Base-by-base conservation (phyloP, 2,888 invertebrate genomes). In the Cephus rjabovi region DNA sequence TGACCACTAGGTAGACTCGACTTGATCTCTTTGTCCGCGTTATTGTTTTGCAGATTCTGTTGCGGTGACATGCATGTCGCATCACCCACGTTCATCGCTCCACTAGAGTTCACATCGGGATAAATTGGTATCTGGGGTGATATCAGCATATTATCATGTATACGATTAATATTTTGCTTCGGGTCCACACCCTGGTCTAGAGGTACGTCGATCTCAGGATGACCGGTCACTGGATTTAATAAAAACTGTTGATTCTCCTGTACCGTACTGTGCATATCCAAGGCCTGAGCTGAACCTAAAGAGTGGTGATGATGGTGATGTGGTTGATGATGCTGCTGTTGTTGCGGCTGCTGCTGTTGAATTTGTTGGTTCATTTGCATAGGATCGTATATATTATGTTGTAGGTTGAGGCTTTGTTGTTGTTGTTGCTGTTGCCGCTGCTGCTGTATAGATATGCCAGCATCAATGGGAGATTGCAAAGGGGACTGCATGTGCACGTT, bases 201-300 rank as follows among this genome's bases (percentile, higher is more conserved):
- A 1, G 91, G 89, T 79, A 91, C 77, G 76, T 90, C 90, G 23
- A 91, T 89, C n/a, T 91, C 91, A 1, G 91, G 86, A 73, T 91
- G 84, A 73, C 87, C 88, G 30, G 89, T 83, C 3, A 88, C 88
- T 0, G 90, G 88, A 79, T 91, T 90, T 0, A 91, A 81, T 30
- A 90, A 80, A 79, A 90, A 90, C 56, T 87, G 90, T 40, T 87
- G 89, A 80, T 86, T 87, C 68, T 90, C 88, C 37, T 88, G 87
- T 6, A 86, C 83, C 0, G 85, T 79, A 75, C 83, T 86, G 35
- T 85, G 85, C 6, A 89, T 83, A 68, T 86, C 87, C 82, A 90
- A 82, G 9, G 85, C 77, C 70, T 88, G 87, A 80, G 84, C 83
- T 73, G 83, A 85, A 15, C 83, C 82, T 75, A 89, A 78, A 3